Evolutionary conservation across 2,888 invertebrate species (phyloP), one percentile per base, ranked within the genome.

Genomic region (Biston stratarius): DNA sequence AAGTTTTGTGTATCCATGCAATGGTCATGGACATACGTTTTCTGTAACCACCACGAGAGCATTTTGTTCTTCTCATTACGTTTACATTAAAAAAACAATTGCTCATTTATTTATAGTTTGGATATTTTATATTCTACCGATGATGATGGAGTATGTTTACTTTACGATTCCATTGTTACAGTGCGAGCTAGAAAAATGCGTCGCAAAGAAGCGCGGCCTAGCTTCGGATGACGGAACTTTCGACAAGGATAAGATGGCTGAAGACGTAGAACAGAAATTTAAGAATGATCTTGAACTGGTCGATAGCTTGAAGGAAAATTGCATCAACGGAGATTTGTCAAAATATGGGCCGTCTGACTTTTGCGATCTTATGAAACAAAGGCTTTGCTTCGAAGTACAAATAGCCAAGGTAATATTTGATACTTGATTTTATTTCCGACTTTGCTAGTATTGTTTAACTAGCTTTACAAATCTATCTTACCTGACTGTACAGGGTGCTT

Each of bases 151-250:
- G 15, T 10, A n/a, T 10, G 11, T 10, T 10, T 10, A 10, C 12
- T 42, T 24, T 24, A 24, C 24, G 3, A 24, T 24, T 24, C 24
- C 12, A 5, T 42, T 8, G 6, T 42, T 59, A n/a, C 38, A 59
- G 59, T 51, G 48, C 38, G 79, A 80, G 0, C 44, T 64, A 33
- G 78, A 79, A 0, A 69, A 76, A 42, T 86, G 85, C 48, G 0
- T 78, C 9, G 83, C 78, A 0, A 73, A 72, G 15, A 83, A 83
- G 52, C 49, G 6, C 15, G 84, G 84, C 5, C 63, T 69, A 8
- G 75, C 73, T 0, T 61, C 72, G 2, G 61, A 74, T 5, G 81
- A 82, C 24, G 83, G 82, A 2, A 78, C 72, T 10, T 38, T 83
- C 11, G 74, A 84, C 44, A 79, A 69, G 48, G 63, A 59, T 0